Evolutionary conservation across 2,113 vertebrate genomes (phyloP).

Genomic region (Marmota flaviventris): DNA sequence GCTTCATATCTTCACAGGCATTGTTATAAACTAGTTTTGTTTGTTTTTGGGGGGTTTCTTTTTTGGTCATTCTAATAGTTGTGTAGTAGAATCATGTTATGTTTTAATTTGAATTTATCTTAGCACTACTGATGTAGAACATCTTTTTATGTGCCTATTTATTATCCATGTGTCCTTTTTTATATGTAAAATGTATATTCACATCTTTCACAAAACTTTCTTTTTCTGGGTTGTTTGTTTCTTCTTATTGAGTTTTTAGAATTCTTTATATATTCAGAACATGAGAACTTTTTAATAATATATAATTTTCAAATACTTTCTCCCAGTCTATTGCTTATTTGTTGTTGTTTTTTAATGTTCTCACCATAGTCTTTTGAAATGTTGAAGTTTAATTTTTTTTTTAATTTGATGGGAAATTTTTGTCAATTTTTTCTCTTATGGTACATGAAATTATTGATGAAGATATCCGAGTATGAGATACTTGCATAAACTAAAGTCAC

Average conservation of each 20-base stretch:
- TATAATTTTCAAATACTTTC: too few relatives aligned
- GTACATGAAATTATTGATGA: not conserved
- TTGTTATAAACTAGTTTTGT: not conserved
- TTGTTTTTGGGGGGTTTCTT: not conserved
- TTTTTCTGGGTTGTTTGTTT: not conserved
- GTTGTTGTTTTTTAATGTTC: too few relatives aligned
- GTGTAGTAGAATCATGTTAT: not conserved
- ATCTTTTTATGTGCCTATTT: not conserved
- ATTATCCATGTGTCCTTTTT: not conserved
- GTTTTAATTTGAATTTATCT: constrained; percentile 8
- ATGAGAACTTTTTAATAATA: not conserved
- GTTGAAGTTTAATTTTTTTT: not conserved
- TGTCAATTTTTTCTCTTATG: not conserved
- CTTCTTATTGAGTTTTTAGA: not conserved
- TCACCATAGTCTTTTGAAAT: not conserved
- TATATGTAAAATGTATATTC: not conserved
- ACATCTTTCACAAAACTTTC: too few relatives aligned
- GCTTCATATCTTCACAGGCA: not conserved
- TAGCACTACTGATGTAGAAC: not conserved
- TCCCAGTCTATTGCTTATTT: too few relatives aligned
- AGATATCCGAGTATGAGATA: not conserved
- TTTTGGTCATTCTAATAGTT: not conserved
- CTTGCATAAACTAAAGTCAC: not conserved
- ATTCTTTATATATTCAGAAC: not conserved
- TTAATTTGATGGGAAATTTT: not conserved